These are phyloP conservation scores for Pedetes capensis DNA, from an alignment of 2,113 vertebrate species.

Conservation along the genomic window DNA sequence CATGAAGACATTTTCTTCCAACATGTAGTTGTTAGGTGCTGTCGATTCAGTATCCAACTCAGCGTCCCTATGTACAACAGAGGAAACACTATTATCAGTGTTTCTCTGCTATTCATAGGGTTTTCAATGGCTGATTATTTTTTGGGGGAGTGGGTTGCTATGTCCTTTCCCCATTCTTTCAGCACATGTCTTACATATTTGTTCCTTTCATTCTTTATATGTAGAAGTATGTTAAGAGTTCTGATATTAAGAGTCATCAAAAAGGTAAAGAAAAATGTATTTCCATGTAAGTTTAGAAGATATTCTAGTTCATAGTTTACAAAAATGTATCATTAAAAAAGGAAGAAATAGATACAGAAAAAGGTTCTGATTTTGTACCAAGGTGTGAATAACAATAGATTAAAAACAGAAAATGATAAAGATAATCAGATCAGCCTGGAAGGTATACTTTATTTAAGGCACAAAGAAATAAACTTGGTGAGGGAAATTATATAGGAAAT, in stretches of 20 bases:
- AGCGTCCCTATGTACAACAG: too few species aligned
- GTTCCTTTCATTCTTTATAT: background rate
- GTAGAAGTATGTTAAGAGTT: too few species aligned
- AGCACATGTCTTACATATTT: background rate
- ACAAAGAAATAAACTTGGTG: background rate
- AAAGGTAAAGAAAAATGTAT: background rate
- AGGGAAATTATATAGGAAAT: background rate
- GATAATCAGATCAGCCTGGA: background rate
- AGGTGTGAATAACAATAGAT: background rate
- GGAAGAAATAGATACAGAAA: background rate
- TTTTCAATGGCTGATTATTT: too few species aligned
- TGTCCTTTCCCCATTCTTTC: too few species aligned
- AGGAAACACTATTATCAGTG: too few species aligned
- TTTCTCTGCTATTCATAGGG: too few species aligned
- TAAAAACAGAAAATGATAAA: constrained; percentile 10
- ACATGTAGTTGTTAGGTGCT: too few species aligned
- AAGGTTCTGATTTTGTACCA: background rate
- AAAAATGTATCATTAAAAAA: background rate
- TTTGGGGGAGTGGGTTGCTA: too few species aligned
- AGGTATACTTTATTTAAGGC: background rate
- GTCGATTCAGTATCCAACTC: too few species aligned
- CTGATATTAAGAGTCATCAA: background rate
- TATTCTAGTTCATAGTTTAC: background rate
- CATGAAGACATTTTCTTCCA: background rate
- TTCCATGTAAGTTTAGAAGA: background rate